phyloP scores from a whole-genome alignment of 1,140 invertebrate genomes.

The Heliothis subflexa region DNA sequence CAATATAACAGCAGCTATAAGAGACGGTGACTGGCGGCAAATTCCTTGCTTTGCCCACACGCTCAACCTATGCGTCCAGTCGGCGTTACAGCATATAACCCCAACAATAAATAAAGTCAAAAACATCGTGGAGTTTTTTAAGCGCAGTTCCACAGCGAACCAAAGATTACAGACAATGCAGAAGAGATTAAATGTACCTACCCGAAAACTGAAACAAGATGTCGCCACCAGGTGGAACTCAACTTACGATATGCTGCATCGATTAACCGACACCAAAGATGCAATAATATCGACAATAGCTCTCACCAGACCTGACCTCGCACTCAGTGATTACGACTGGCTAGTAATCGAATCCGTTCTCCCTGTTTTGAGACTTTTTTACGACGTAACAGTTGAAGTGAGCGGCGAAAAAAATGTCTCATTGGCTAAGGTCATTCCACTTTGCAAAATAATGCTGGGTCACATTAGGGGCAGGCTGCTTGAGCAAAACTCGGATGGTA shows the following conservation, averaged over 20 bases:
- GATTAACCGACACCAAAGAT: background rate
- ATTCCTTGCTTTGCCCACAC: constrained; percentile 36
- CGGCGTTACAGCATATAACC: background rate
- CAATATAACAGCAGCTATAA: constrained; percentile 36
- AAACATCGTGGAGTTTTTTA: constrained; percentile 34
- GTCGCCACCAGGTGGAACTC: constrained; percentile 55
- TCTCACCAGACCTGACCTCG: background rate
- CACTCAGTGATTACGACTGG: background rate
- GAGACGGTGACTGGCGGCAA: constrained; percentile 18
- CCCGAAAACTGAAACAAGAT: constrained; percentile 55
- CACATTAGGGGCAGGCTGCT: background rate
- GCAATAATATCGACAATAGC: background rate
- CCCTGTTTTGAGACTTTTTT: too few relatives aligned
- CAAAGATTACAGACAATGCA: background rate
- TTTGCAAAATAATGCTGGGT: background rate
- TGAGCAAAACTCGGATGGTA: background rate
- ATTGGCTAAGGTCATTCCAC: background rate
- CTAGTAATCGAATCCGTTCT: too few relatives aligned
- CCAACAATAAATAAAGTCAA: constrained; percentile 8
- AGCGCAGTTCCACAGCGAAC: constrained; percentile 3
- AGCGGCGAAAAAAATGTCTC: background rate
- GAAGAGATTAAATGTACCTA: constrained; percentile 34
- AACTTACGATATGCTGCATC: constrained; percentile 46
- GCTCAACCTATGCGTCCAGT: constrained; percentile 14
- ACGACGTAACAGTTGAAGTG: background rate